A percentile compares a stretch with the other conserved stretches of the same genome.
Evolutionary conservation across 2,888 invertebrate genomes (phyloP).

Genomic region (Diloba caeruleocephala): DNA sequence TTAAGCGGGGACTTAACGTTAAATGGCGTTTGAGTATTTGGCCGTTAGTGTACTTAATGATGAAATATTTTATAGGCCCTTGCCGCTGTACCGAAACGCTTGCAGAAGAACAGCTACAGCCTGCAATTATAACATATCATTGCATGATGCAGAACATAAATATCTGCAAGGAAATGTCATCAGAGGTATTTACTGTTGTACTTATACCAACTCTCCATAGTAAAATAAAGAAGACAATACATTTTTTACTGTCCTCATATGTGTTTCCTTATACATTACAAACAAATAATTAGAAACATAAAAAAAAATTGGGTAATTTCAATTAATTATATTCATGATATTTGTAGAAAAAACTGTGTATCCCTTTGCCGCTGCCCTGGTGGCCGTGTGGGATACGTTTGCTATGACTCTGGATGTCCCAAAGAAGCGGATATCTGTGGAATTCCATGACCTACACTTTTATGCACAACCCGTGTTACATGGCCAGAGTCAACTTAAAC

Average conservation of each 20-base stretch:
- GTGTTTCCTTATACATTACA: no score
- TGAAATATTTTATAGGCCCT: conserved; percentile 62
- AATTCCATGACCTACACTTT: conserved; percentile 91
- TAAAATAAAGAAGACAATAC: neutral
- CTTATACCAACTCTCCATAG: neutral
- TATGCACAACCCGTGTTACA: conserved; percentile 88
- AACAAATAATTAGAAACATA: neutral
- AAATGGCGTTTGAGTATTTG: no score
- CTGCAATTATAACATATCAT: conserved; percentile 50
- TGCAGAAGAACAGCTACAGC: conserved; percentile 58
- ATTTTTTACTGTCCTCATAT: no score
- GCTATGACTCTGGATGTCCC: conserved; percentile 87
- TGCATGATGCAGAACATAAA: conserved; percentile 36
- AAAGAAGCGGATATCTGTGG: conserved; percentile 91
- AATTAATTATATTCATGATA: neutral
- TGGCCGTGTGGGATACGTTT: conserved; percentile 92
- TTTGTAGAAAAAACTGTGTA: conserved; percentile 90
- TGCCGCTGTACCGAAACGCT: conserved; percentile 60
- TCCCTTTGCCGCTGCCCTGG: conserved; percentile 93
- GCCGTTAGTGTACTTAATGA: no score
- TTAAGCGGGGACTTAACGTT: no score
- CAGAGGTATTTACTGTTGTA: conserved; percentile 18
- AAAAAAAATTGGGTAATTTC: no score
- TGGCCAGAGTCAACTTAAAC: conserved; percentile 84
- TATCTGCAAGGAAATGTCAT: conserved; percentile 37